A percentile compares a stretch with the other conserved stretches of the same genome.
Evolutionary conservation across 2,113 vertebrate genomes (phyloP).

Genomic region (Dipodomys merriami): DNA sequence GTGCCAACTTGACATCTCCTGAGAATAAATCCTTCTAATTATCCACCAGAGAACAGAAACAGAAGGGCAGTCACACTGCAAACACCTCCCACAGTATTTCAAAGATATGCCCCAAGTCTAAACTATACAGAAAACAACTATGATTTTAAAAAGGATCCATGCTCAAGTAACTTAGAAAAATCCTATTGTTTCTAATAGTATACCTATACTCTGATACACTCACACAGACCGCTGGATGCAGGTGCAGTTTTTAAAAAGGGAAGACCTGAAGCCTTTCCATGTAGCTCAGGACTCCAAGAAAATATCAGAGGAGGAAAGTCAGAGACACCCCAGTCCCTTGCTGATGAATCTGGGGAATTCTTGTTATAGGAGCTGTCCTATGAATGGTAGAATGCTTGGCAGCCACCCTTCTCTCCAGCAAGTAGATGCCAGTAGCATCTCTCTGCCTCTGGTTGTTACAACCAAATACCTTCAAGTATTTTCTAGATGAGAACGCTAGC

Average conservation of each 20-base stretch:
- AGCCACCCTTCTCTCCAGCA: background rate
- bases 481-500: background rate
- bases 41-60: constrained; percentile 62
- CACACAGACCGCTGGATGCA: background rate
- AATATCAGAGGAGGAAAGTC: background rate
- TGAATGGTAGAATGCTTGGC: background rate
- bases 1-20: constrained; percentile 65
- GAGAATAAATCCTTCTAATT: constrained; percentile 77
- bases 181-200: background rate
- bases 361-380: background rate
- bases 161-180: constrained; percentile 11
- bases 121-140: constrained; percentile 39
- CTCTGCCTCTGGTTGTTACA: background rate
- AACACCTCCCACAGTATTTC: constrained; percentile 56
- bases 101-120: constrained; percentile 35
- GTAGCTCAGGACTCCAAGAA: background rate
- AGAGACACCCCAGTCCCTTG: background rate
- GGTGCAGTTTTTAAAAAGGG: background rate
- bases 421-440: background rate
- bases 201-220: background rate
- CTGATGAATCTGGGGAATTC: background rate
- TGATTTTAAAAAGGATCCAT: constrained; percentile 27
- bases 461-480: background rate
- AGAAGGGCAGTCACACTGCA: constrained; percentile 60
- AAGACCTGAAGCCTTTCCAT: background rate